phyloP scores from a whole-genome alignment of 1,140 invertebrate genomes.

The Agraylea sexmaculata region DNA sequence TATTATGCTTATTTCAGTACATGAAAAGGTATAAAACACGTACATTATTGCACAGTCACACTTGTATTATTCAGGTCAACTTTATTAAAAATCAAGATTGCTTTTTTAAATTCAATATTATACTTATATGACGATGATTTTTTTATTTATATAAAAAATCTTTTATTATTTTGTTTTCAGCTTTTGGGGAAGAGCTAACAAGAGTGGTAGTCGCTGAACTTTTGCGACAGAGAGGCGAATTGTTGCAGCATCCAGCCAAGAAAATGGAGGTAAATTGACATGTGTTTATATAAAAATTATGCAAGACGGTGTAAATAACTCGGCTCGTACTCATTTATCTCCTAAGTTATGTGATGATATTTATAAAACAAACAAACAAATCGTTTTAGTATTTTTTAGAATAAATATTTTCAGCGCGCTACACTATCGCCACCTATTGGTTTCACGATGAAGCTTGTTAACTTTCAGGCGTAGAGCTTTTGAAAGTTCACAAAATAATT shows the following conservation, averaged over 20 bases:
- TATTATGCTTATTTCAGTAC: slow-evolving; percentile 15
- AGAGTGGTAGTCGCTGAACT: slow-evolving; percentile 30
- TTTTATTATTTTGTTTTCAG: slow-evolving; percentile 24
- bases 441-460: too few species aligned
- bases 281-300: too few species aligned
- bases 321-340: too few species aligned
- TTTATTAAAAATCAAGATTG: slow-evolving; percentile 7
- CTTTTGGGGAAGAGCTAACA: slow-evolving; percentile 38
- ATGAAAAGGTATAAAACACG: slow-evolving; percentile 21
- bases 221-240: slow-evolving; percentile 24
- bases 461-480: too few species aligned
- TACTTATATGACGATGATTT: slow-evolving; percentile 5
- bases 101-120: slow-evolving; percentile 6
- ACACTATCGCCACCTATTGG: too few species aligned
- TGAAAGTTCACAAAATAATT: too few species aligned
- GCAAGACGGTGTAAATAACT: too few species aligned
- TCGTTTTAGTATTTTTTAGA: too few species aligned
- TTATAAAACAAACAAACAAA: too few species aligned
- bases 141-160: not conserved
- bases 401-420: too few species aligned
- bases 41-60: not conserved
- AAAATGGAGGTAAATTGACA: slow-evolving; percentile 22
- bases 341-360: too few species aligned
- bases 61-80: not conserved
- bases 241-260: slow-evolving; percentile 26